phyloP scores from a whole-genome alignment of 2,888 invertebrate species.

The Nasonia oneida region DNA sequence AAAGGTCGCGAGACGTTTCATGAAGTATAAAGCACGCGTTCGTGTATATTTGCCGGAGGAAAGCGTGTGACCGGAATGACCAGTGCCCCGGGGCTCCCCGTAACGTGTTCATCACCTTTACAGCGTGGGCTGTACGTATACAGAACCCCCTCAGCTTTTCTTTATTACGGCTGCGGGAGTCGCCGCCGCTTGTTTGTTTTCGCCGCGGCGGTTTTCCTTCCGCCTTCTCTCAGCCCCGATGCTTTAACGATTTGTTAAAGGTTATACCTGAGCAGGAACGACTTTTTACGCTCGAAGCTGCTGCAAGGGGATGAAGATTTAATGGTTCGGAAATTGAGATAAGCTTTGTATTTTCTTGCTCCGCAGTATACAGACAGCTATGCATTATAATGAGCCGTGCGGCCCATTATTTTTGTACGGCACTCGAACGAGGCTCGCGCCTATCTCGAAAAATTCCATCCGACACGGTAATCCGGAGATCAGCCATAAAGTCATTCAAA shows the following conservation, averaged over 20 bases:
- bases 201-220: background rate
- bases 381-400: background rate
- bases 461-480: background rate
- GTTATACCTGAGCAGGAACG: background rate
- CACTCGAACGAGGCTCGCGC: too few relatives aligned
- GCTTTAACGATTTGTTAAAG: background rate
- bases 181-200: background rate
- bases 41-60: background rate
- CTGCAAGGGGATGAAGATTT: background rate
- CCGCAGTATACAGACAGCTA: background rate
- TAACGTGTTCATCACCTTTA: conserved; percentile 65
- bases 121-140: conserved; percentile 35
- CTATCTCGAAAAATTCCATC: background rate
- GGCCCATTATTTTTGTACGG: too few relatives aligned
- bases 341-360: background rate
- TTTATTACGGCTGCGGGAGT: conserved; percentile 1
- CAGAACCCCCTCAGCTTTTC: background rate
- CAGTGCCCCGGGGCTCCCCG: conserved; percentile 32
- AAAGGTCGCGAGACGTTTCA: conserved; percentile 66
- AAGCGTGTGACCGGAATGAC: conserved; percentile 63
- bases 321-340: conserved; percentile 14
- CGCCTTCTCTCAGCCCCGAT: background rate
- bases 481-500: conserved; percentile 46
- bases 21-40: conserved; percentile 66
- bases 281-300: background rate